These are phyloP conservation scores for Smithornis capensis DNA, from an alignment of 2,113 vertebrate genomes.

Conservation along the genomic window DNA sequence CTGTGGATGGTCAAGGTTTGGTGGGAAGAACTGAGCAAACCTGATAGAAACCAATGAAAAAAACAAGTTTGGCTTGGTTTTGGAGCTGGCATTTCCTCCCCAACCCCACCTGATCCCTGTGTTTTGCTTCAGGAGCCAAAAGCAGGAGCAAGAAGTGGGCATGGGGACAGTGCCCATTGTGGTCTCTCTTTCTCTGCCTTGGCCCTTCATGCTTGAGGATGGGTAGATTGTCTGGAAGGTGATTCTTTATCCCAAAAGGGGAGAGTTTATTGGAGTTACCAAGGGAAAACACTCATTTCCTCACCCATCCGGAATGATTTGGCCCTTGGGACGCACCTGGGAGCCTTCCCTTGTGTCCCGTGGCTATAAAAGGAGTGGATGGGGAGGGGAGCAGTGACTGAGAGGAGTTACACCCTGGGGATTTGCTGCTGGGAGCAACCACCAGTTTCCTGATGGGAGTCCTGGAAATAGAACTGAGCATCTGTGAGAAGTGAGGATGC, in stretches of 20 bases:
- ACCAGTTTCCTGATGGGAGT: not conserved
- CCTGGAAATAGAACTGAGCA: not conserved
- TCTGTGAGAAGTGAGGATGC: not conserved
- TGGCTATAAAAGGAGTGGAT: too few relatives aligned
- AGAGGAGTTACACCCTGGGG: too few relatives aligned
- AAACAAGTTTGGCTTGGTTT: not conserved
- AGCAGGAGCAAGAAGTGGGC: not conserved
- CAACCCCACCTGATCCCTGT: too few relatives aligned
- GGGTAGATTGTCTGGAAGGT: not conserved
- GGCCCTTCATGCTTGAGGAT: too few relatives aligned
- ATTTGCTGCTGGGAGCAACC: not conserved
- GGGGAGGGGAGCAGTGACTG: too few relatives aligned
- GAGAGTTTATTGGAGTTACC: not conserved
- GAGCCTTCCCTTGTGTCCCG: too few relatives aligned
- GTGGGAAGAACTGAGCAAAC: not conserved
- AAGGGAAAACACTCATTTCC: too few relatives aligned
- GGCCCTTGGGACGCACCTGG: too few relatives aligned
- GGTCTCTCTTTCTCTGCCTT: too few relatives aligned
- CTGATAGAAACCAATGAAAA: not conserved
- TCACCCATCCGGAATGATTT: too few relatives aligned
- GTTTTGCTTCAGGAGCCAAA: not conserved
- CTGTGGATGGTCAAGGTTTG: too few relatives aligned
- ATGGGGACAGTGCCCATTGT: not conserved
- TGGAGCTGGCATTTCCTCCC: not conserved
- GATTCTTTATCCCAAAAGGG: not conserved